Base-by-base conservation (phyloP, 2,888 invertebrate genomes). In the Willowsia nigromaculata region DNA sequence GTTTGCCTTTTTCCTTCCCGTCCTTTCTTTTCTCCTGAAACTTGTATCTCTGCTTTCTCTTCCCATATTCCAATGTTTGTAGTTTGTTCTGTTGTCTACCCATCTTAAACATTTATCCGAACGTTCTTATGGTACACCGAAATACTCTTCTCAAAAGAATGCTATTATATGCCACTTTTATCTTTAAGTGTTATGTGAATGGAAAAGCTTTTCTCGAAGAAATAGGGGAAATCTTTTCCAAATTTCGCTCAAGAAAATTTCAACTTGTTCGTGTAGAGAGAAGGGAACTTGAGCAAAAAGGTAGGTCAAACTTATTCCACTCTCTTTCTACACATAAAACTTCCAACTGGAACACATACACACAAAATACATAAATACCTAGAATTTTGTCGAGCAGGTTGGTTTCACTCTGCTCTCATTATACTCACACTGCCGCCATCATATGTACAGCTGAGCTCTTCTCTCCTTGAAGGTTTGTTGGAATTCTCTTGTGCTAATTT, bases 161-260 rank as follows among this genome's bases (percentile, higher is more conserved):
- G 62, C 62, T 13, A 40, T 40, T 62, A 30, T 62, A 62, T 81
- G 40, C 81, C 62, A 62, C 81, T 81, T 81, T 81, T 62, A 81
- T 81, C 81, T 81, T 81, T 81, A 81, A 81, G 81, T 81, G 81
- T 81, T 81, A 81, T 81, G 81, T 81, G 81, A 62, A 81, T 81
- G 62, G 81, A 62, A 37, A 56, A 81, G 59, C 81, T 25, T 62
- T 59, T 25, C 25, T 27, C 22, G 13, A 30, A 62, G 62, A 62
- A 15, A 30, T 6, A 40, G 13, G 27, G 18, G 43, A 62, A 81
- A 81, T 81, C 81, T 59, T 62, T 81, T 81, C 81, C 43, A 62
- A 81, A 37, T 59, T 15, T 62, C 22, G 59, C 80, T 59, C 27
- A 50, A 50, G 30, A 47, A 76, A 50, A 50, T 76, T 76, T 50